Percentiles rank a stretch among this genome's conserved stretches.
Evolutionary conservation across 1,140 invertebrate genomes (phyloP).

Genomic region (Musca vetustissima): DNA sequence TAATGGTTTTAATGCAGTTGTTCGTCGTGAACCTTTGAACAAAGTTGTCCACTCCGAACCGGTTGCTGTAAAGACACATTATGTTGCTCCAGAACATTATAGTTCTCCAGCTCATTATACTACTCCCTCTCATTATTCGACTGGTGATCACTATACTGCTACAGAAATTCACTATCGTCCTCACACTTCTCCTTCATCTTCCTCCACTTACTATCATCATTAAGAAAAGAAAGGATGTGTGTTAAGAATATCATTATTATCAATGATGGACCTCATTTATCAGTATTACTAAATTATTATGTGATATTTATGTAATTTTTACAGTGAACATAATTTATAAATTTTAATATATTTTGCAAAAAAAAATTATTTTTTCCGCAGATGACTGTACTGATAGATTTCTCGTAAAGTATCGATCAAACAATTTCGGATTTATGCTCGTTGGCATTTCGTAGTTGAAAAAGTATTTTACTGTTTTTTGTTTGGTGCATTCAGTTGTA

Average conservation of each 20-base stretch:
- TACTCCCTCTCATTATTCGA: background rate
- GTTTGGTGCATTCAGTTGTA: no score
- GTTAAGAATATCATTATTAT: background rate
- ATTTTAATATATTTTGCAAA: no score
- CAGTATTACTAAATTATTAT: background rate
- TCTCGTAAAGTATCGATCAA: no score
- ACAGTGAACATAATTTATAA: background rate
- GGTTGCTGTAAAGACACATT: background rate
- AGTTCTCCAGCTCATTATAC: slow-evolving; percentile 35
- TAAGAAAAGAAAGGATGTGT: background rate
- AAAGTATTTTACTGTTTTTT: no score
- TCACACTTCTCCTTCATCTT: slow-evolving; percentile 35
- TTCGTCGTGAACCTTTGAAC: slow-evolving; percentile 47
- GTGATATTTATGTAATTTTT: slow-evolving; percentile 1
- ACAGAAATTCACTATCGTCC: background rate
- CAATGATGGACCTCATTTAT: background rate
- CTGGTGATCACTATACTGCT: slow-evolving; percentile 31
- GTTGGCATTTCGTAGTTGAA: no score
- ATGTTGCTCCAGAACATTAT: slow-evolving; percentile 34
- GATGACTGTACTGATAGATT: no score
- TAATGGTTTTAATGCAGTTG: slow-evolving; percentile 57
- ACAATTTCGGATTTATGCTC: no score
- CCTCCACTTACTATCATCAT: slow-evolving; percentile 7
- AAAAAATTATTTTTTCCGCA: no score
- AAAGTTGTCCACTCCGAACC: slow-evolving; percentile 25